phyloP scores from a whole-genome alignment of 2,888 invertebrate genomes.

The Idaea aversata region DNA sequence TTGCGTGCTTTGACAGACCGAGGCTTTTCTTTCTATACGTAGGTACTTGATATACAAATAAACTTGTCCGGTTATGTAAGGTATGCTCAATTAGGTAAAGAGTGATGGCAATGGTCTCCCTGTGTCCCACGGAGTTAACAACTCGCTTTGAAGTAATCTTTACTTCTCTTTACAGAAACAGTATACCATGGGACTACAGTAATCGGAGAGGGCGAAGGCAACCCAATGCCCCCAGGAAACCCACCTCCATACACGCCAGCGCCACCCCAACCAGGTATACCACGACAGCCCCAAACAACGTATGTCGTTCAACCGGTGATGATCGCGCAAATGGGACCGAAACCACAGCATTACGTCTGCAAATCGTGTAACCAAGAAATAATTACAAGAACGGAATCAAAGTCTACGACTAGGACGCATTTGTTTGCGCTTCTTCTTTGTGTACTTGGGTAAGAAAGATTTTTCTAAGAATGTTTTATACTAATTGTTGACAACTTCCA shows the following conservation, averaged over 20 bases:
- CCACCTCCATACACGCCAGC: constrained; percentile 20
- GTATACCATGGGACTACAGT: not conserved
- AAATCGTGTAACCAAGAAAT: constrained; percentile 67
- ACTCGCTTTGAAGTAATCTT: not conserved
- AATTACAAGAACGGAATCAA: constrained; percentile 60
- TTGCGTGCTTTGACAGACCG: too few species aligned
- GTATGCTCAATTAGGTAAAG: too few species aligned
- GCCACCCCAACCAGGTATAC: not conserved
- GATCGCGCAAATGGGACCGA: constrained; percentile 40
- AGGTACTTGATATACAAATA: too few species aligned
- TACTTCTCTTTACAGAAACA: not conserved
- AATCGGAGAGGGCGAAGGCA: not conserved
- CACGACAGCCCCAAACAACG: not conserved
- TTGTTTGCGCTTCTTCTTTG: constrained; percentile 75
- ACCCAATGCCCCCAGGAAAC: not conserved
- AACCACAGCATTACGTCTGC: constrained; percentile 51
- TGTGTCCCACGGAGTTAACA: too few species aligned
- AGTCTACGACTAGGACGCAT: constrained; percentile 74
- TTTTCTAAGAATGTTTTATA: not conserved
- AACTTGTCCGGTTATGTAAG: too few species aligned
- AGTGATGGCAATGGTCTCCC: too few species aligned
- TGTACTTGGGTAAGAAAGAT: constrained; percentile 51
- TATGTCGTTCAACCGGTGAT: constrained; percentile 21
- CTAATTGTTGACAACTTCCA: too few species aligned
- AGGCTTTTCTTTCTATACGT: too few species aligned